These are phyloP conservation scores for Panthera uncia DNA, from an alignment of 2,113 vertebrate species.

Conservation along the genomic window DNA sequence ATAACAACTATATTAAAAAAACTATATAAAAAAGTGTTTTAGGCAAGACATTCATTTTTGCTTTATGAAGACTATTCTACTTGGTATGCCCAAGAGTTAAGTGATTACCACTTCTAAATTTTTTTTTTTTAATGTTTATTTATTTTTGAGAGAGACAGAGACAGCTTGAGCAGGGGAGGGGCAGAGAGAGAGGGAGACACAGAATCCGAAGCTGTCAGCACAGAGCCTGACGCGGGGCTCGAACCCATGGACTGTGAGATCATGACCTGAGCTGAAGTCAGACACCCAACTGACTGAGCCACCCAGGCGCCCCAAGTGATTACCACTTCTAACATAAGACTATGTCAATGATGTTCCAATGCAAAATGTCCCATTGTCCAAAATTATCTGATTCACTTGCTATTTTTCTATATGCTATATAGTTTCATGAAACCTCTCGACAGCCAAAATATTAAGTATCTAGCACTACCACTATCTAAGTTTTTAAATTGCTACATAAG, in stretches of 20 bases:
- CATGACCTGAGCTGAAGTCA: too few relatives aligned
- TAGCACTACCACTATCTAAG: neutral
- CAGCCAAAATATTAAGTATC: neutral
- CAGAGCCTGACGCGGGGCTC: too few relatives aligned
- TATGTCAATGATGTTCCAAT: neutral
- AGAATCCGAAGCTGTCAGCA: too few relatives aligned
- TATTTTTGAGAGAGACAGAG: too few relatives aligned
- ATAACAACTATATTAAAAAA: neutral
- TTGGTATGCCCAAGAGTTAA: neutral
- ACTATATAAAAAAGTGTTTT: neutral
- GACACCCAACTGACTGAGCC: too few relatives aligned
- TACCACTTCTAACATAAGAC: neutral
- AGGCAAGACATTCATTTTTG: neutral
- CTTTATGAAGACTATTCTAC: neutral
- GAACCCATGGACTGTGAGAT: too few relatives aligned
- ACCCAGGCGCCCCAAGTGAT: neutral
- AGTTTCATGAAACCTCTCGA: neutral
- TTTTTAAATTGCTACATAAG: slow-evolving; percentile 31
- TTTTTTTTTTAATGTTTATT: too few relatives aligned
- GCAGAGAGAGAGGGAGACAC: too few relatives aligned
- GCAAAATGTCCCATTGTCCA: neutral
- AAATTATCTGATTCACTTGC: neutral
- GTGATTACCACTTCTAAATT: neutral
- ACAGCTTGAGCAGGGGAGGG: too few relatives aligned
- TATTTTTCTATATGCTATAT: slow-evolving; percentile 52